These are phyloP conservation scores for Cybosia mesomella DNA, from an alignment of 2,888 invertebrate species.

Conservation along the genomic window DNA sequence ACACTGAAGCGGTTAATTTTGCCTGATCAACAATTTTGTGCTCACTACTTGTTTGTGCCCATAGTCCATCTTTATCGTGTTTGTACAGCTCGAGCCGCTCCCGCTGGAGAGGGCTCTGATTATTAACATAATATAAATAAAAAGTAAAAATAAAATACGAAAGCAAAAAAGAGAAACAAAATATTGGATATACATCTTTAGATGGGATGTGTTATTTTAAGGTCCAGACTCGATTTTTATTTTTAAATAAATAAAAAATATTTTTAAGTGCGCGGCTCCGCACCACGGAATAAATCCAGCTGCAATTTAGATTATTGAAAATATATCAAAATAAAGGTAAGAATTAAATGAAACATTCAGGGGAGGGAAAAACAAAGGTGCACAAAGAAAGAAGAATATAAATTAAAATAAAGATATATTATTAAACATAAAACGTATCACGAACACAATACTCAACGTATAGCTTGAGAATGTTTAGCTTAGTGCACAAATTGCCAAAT, in stretches of 20 bases:
- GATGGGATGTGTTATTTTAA: slow-evolving; percentile 14
- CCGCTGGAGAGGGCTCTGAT: slow-evolving; percentile 35
- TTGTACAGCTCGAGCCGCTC: slow-evolving; percentile 56
- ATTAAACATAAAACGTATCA: slow-evolving; percentile 58
- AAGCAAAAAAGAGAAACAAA: slow-evolving; percentile 37
- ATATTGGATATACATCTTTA: slow-evolving; percentile 29
- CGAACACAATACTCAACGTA: slow-evolving; percentile 73
- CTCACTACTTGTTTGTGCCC: slow-evolving; percentile 69
- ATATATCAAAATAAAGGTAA: slow-evolving; percentile 34
- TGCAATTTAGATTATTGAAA: slow-evolving; percentile 36
- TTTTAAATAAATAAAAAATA: slow-evolving; percentile 21
- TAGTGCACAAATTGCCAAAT: slow-evolving; percentile 79
- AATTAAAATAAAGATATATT: slow-evolving; percentile 43
- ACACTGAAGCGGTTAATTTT: slow-evolving; percentile 61
- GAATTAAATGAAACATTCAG: slow-evolving; percentile 50
- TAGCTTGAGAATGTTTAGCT: slow-evolving; percentile 77
- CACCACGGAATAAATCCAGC: slow-evolving; percentile 55
- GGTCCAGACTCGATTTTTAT: slow-evolving; percentile 22
- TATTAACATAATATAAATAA: slow-evolving; percentile 39
- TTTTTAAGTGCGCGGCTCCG: slow-evolving; percentile 63
- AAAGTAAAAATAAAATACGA: slow-evolving; percentile 45
- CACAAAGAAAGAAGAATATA: slow-evolving; percentile 51
- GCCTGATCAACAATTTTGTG: slow-evolving; percentile 62
- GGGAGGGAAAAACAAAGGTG: slow-evolving; percentile 50
- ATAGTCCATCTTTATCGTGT: slow-evolving; percentile 69